phyloP scores from a whole-genome alignment of 2,113 vertebrate genomes.

The Natator depressus region DNA sequence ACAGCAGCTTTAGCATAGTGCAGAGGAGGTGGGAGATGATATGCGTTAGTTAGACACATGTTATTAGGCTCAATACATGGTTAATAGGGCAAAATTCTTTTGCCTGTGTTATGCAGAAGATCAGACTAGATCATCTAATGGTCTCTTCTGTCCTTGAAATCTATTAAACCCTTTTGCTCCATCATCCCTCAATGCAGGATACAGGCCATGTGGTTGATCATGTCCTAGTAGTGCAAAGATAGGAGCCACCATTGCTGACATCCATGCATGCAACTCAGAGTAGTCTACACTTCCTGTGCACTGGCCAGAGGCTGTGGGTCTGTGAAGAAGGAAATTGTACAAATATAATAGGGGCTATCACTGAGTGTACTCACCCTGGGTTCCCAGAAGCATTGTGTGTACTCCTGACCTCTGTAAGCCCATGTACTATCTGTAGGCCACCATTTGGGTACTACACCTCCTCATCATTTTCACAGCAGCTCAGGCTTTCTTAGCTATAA shows the following conservation, averaged over 20 bases:
- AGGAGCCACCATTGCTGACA: neutral
- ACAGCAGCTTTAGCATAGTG: constrained; percentile 58
- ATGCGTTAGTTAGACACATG: constrained; percentile 30
- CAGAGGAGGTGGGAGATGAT: constrained; percentile 28
- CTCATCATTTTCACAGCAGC: neutral
- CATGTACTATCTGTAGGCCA: too few species aligned
- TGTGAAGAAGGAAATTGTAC: neutral
- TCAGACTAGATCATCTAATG: neutral
- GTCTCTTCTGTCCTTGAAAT: neutral
- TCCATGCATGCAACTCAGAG: neutral
- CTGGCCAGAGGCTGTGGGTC: neutral
- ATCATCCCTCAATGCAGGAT: neutral
- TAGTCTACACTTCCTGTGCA: neutral
- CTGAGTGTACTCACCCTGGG: neutral
- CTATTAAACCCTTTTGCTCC: neutral
- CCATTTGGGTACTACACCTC: neutral
- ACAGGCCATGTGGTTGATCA: neutral
- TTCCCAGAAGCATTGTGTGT: neutral
- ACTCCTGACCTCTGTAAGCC: neutral
- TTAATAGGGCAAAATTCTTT: constrained; percentile 20
- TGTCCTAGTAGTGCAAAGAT: neutral
- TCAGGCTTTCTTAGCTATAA: neutral
- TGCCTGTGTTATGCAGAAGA: neutral
- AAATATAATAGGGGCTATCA: neutral
- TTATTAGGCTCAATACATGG: neutral